These are phyloP conservation scores for Drosophila paramelanica DNA, from an alignment of 2,888 invertebrate genomes.

Conservation along the genomic window DNA sequence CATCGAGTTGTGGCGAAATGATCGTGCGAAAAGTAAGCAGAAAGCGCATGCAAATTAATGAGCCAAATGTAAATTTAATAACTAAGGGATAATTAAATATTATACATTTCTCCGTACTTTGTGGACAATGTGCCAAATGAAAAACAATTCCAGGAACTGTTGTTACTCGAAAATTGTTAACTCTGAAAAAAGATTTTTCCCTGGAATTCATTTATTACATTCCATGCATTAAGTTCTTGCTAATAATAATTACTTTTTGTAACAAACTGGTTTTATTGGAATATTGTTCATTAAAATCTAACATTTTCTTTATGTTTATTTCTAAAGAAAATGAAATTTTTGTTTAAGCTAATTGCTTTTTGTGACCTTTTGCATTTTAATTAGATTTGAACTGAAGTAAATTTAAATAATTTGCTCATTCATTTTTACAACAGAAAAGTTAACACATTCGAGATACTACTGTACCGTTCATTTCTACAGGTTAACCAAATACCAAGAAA, in stretches of 20 bases:
- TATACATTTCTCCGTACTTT: background rate
- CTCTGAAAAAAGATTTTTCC: background rate
- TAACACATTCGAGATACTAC: background rate
- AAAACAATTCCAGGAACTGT: background rate
- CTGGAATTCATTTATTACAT: background rate
- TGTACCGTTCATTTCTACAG: background rate
- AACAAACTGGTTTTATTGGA: background rate
- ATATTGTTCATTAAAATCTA: too few species aligned
- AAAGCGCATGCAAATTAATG: constrained; percentile 50
- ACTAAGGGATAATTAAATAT: background rate
- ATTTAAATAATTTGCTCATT: too few species aligned
- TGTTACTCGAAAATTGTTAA: background rate
- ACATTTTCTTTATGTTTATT: too few species aligned
- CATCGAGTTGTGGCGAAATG: constrained; percentile 51
- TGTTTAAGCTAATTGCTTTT: too few species aligned
- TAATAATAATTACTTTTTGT: too few species aligned
- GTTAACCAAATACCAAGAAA: constrained; percentile 12
- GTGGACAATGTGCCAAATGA: background rate
- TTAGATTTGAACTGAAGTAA: too few species aligned
- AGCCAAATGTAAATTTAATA: constrained; percentile 9
- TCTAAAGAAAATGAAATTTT: too few species aligned
- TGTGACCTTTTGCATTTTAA: too few species aligned
- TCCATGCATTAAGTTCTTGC: background rate
- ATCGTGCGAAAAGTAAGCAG: constrained; percentile 41
- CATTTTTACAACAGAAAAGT: background rate